Evolutionary conservation across 1,140 invertebrate species (phyloP).

Genomic region (Brachionus asplanchnoidis): DNA sequence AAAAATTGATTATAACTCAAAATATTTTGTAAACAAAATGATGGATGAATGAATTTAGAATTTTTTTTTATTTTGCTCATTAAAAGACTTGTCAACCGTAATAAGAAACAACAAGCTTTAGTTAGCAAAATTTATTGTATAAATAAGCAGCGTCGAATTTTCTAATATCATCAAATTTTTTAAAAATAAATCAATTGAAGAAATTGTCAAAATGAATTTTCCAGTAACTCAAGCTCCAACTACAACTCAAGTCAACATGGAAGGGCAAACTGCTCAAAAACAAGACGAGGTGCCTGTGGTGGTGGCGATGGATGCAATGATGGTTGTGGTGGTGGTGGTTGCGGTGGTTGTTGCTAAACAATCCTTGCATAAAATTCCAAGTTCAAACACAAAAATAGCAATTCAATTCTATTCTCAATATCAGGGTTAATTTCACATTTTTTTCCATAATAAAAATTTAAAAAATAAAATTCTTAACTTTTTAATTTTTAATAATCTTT

Average conservation of each 20-base stretch:
- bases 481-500: no score
- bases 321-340: not conserved
- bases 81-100: not conserved
- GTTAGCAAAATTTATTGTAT: not conserved
- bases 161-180: not conserved
- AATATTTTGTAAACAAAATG: not conserved
- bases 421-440: no score
- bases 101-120: not conserved
- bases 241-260: not conserved
- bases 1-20: not conserved
- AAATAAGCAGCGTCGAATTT: not conserved
- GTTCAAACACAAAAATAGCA: no score
- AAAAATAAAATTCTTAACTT: no score
- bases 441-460: no score
- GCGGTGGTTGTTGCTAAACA: no score
- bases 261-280: not conserved
- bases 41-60: not conserved
- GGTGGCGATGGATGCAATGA: not conserved
- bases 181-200: not conserved
- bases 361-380: no score
- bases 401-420: no score
- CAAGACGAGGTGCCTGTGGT: not conserved
- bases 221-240: slow-evolving; percentile 27
- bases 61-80: not conserved
- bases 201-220: not conserved